Evolutionary conservation across 1,140 invertebrate genomes (phyloP), one percentile per base, ranked within the genome.

Genomic region (Agrypnia vestita): DNA sequence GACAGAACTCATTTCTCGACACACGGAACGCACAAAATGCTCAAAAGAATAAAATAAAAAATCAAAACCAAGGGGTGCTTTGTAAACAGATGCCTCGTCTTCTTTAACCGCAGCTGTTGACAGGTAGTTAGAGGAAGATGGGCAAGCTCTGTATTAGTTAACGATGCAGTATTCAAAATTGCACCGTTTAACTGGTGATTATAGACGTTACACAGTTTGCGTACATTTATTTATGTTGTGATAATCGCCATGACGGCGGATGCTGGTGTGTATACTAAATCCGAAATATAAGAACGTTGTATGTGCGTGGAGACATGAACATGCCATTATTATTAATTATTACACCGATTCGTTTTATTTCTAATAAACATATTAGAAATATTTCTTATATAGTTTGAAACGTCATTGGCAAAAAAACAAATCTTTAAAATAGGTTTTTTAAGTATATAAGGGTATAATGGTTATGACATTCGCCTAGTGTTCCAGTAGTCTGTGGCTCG

Each of bases 221-320:
- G 17, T 44, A 21, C 43, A 21, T 62, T 62, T 76, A 73, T 79
- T 79, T 79, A 64, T 79, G 78, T 79, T 61, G 78, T 79, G 78
- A 79, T 79, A 79, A 79, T 74, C 69, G 49, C 21, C 62, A 25
- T 51, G 71, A 19, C 46, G 64, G 49, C 15, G 43, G 35, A 74
- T 19, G 47, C 49, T 15, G 11, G 49, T 35, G 25, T 35, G 6
- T 35, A 35, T 35, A 6, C 25, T 35, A 35, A 35, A 35, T 35
- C 25, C 25, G 25, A 35, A 35, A 35, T 35, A 35, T 35, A 35
- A 35, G 25, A 1, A 35, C 6, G 25, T 35, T 35, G 25, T 35
- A 35, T 35, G 25, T 35, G 25, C 25, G 6, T 6, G 25, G 25
- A 35, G 25, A 35, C 25, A 35, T 35, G 25, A 35, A 35, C 1